Base-by-base conservation (phyloP, 2,113 vertebrate genomes). In the Alosa alosa region DNA sequence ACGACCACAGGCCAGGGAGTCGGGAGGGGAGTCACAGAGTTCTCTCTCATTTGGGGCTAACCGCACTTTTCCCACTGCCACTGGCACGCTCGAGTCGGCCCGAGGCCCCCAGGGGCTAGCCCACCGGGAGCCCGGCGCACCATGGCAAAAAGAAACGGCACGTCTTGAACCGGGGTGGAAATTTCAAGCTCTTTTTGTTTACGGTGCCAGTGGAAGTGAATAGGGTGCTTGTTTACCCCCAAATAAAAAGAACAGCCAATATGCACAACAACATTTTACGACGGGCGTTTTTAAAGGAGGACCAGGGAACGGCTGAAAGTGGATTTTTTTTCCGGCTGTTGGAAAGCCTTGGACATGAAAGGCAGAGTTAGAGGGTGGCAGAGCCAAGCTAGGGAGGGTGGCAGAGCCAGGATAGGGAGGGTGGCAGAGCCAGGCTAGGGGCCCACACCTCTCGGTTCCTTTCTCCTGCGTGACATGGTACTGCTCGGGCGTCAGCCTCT, bases 381-480 rank as follows among this genome's bases (percentile, higher is more conserved):
- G 15, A 8, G 55, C 7, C 15, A 52, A 0, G 20, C 41, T 31
- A 86, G 11, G 10, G 31, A 13, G 68, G 75, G 49, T 55, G 39
- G 39, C 49, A 49, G 17, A 10, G 46, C 7, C 15, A 52, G 1
- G 20, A n/a, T 31, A 86, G 11, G 10, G 31, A 13, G 68, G 75
- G 49, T 55, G 39, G 39, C 49, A 49, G 17, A 8, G 18, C 11
- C 25, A 60, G 18, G 25, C 64, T n/a, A 22, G 9, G 41, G 47
- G 4, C 10, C 0, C 9, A 94, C 92, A 99, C 98, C 98, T 97
- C 94, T 99, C 98, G 0, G 98, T 99, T 81, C 97, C 98, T 91
- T 96, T 97, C 92, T 99, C 97, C 95, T 99, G 98, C 92, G 98
- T 99, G 83, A 99, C 96, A 89, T 97, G 97, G 95, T 96, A 99